Evolutionary conservation across 2,113 vertebrate genomes (phyloP), one percentile per base, ranked within the genome.

Genomic region (Tor tambroides): DNA sequence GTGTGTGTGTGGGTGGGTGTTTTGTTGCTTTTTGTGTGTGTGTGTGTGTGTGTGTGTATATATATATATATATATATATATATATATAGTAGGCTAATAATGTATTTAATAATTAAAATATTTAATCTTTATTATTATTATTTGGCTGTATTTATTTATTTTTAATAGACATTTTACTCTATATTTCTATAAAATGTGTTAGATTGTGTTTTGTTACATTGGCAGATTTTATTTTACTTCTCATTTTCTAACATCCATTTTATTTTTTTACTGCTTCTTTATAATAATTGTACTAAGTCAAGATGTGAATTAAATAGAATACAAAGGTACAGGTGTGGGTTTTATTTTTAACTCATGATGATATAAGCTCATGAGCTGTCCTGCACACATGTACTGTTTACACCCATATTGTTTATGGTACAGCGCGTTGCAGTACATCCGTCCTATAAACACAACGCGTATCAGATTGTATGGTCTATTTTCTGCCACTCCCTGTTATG

Each of bases 401-500:
- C 38, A 69, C 41, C 63, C 63, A 32, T 69, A 83, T 49, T 69
- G 80, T 83, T 83, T 83, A 51, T 83, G 80, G 61, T 67, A 61
- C 80, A 67, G n/a, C 0, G 3, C 9, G 1, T 61, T 46, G 8
- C 61, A 82, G 80, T 67, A 81, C 59, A 82, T 82, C 80, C 59
- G 1, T 26, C 59, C 56, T 41, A 19, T 82, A 67, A 65, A 67
- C 23, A 82, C 56, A 46, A 21, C 14, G 19, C 10, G 1, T 46
- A 82, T 82, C 80, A 82, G 80, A 28, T 75, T 72, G 30, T 59
- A 69, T 81, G 12, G 69, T 75, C 35, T 81, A 83, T 67, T 82
- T 46, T 67, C 41, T 46, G 15, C 38, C 49, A 79, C 80, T 67
- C 80, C 80, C 32, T 49, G 38, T 38, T 43, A 43, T 28, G 61